phyloP scores from a whole-genome alignment of 2,888 invertebrate species.

The Venustoraphidia nigricollis region DNA sequence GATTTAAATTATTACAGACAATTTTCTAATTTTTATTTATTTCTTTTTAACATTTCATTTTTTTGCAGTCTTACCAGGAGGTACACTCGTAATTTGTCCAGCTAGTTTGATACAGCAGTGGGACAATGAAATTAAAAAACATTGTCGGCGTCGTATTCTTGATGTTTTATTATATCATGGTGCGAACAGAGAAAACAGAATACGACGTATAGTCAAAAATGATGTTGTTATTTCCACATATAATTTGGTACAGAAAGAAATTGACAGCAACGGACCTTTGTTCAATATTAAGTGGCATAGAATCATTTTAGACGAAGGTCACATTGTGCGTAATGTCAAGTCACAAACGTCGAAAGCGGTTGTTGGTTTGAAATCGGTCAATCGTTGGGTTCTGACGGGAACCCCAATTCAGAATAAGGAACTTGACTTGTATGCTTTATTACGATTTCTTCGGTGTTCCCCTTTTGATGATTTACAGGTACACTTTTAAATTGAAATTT shows the following conservation, averaged over 20 bases:
- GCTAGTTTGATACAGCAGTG: slow-evolving; percentile 86
- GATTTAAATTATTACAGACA: neutral
- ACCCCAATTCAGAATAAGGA: slow-evolving; percentile 94
- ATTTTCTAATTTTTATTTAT: neutral
- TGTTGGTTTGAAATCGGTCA: slow-evolving; percentile 41
- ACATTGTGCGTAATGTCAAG: slow-evolving; percentile 79
- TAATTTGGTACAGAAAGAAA: slow-evolving; percentile 50
- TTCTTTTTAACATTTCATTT: slow-evolving; percentile 2
- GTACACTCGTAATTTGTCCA: slow-evolving; percentile 83
- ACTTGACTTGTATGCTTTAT: slow-evolving; percentile 59
- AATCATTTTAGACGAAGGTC: slow-evolving; percentile 86
- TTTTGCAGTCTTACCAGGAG: slow-evolving; percentile 38
- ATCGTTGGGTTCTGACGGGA: slow-evolving; percentile 80
- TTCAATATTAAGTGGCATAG: slow-evolving; percentile 67
- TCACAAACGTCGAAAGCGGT: slow-evolving; percentile 56
- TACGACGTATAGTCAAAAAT: slow-evolving; percentile 44
- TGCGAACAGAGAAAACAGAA: slow-evolving; percentile 45
- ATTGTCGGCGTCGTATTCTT: slow-evolving; percentile 43
- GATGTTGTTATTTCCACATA: slow-evolving; percentile 88
- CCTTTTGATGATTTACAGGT: slow-evolving; percentile 77
- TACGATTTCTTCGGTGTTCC: slow-evolving; percentile 69
- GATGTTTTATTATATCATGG: slow-evolving; percentile 69
- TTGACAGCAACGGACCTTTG: slow-evolving; percentile 39
- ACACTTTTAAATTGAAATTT: slow-evolving; percentile 15
- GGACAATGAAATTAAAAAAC: slow-evolving; percentile 61